Conservation (phyloP, 2,797 vertebrate genomes). For the Sebastolobus altivelis region DNA sequence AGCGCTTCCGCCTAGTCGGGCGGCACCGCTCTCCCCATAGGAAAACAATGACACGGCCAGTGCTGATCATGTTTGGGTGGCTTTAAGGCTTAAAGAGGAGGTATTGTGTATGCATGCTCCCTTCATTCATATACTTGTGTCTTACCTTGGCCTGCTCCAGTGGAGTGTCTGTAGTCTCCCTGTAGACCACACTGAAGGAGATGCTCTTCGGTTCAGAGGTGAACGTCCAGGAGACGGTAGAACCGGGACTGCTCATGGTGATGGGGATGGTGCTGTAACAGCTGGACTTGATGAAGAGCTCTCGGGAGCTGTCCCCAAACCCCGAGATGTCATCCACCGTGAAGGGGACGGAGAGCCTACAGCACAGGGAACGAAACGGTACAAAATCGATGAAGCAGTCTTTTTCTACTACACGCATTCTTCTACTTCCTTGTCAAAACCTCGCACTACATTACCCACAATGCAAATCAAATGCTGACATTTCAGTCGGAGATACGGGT, state of each 20-base stretch:
- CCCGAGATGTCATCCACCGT: slow-evolving; percentile 87
- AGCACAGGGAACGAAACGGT: background rate
- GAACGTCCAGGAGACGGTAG: slow-evolving; percentile 93
- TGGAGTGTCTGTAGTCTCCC: slow-evolving; percentile 82
- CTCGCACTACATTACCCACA: background rate
- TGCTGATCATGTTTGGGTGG: background rate
- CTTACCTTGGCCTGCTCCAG: slow-evolving; percentile 93
- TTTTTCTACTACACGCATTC: background rate
- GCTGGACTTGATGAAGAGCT: slow-evolving; percentile 94
- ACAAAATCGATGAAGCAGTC: background rate
- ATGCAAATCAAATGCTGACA: background rate
- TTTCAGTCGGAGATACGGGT: background rate
- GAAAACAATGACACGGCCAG: no score
- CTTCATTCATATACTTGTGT: background rate
- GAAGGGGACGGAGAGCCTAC: slow-evolving; percentile 87
- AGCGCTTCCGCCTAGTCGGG: background rate
- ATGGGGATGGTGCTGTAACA: slow-evolving; percentile 93
- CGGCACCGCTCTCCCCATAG: background rate
- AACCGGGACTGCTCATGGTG: slow-evolving; percentile 82
- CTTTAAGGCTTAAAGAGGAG: background rate
- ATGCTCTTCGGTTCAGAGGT: slow-evolving; percentile 96
- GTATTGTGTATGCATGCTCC: background rate
- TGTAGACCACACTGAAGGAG: slow-evolving; percentile 93
- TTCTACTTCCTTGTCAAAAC: background rate
- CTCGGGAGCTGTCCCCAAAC: slow-evolving; percentile 89